Conservation (phyloP, 2,888 invertebrate species). For the Chrysolina haemoptera region DNA sequence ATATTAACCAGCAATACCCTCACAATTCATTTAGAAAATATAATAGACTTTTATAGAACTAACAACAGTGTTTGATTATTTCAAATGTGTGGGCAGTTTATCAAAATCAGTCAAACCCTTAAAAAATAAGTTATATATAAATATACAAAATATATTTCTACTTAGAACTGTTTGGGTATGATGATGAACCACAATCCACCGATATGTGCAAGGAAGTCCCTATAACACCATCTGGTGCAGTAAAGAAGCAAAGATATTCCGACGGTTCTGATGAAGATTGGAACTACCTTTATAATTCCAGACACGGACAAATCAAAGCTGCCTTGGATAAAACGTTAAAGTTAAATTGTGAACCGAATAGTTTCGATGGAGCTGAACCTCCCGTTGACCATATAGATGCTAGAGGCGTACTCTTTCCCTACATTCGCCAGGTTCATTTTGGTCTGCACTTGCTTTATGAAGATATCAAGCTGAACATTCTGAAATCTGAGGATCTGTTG, state of each 20-base stretch:
- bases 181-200: conserved; percentile 64
- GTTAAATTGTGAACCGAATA: conserved; percentile 30
- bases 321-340: conserved; percentile 43
- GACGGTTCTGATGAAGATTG: conserved; percentile 88
- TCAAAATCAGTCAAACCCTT: too few relatives aligned
- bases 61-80: too few relatives aligned
- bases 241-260: conserved; percentile 87
- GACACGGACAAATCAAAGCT: conserved; percentile 45
- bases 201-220: conserved; percentile 62
- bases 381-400: conserved; percentile 63
- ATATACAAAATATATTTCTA: conserved; percentile 63
- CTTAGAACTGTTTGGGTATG: conserved; percentile 80
- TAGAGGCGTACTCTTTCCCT: conserved; percentile 80
- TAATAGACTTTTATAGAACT: too few relatives aligned
- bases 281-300: conserved; percentile 72
- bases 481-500: conserved; percentile 78
- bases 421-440: conserved; percentile 83
- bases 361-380: conserved; percentile 28
- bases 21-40: too few relatives aligned
- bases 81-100: too few relatives aligned
- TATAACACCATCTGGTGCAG: conserved; percentile 69
- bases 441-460: conserved; percentile 92
- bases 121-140: too few relatives aligned
- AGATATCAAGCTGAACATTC: conserved; percentile 87
- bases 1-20: too few relatives aligned